Base-by-base conservation (phyloP, 2,113 vertebrate genomes). In the Bubo blakistoni region DNA sequence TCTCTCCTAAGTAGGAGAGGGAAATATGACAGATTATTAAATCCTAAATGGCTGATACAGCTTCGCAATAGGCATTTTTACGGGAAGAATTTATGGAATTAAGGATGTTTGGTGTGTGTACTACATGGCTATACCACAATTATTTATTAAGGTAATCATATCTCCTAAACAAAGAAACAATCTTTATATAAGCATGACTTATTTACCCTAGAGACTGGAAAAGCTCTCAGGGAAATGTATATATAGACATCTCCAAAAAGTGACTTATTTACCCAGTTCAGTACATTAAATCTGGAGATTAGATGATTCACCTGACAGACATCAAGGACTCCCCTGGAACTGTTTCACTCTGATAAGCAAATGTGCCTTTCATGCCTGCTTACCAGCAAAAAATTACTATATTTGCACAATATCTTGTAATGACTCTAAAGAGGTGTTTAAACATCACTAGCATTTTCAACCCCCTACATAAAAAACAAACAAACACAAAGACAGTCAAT, bases 291-390 rank as follows among this genome's bases (percentile, higher is more conserved):
- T 78, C 40, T 67, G 74, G 29, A 85, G 83, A 92, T 87, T 76
- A 76, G 69, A 72, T 94, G 79, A 95, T 91, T 95, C 89, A 92
- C 88, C 96, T 95, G 90, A 83, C 90, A 94, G 90, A 90, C 44
- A 94, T 69, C 85, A 87, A 84, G 86, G 29, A 58, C 57, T 93
- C 88, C 79, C 27, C 40, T 88, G 46, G 66, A 96, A 92, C 79
- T 91, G 62, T 78, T 95, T 91, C 14, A 3, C 96, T 92, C 83
- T 86, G 92, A 93, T 94, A 96, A 95, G 94, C 61, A 89, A 95
- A 95, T 9, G 29, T 73, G 81, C 57, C 66, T 94, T 95, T 95
- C 72, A 90, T 82, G 85, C 47, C 58, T 88, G 52, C 71, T 94
- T 94, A 83, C 66, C 14, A 72, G 21, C 67, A 76, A 88, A 88